phyloP scores from a whole-genome alignment of 2,113 vertebrate species.

The Menura novaehollandiae region DNA sequence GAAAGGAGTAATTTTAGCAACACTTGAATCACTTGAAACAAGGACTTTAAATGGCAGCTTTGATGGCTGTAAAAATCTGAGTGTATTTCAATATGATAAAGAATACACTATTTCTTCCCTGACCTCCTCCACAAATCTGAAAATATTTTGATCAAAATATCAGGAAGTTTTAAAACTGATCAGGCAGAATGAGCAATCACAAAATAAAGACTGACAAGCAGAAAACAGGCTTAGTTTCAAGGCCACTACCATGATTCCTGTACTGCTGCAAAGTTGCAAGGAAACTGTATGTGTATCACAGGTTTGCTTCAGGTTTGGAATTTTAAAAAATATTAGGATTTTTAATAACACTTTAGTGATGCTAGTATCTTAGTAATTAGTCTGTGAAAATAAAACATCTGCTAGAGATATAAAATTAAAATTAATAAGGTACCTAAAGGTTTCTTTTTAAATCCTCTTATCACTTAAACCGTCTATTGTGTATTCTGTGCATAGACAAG shows the following conservation, averaged over 20 bases:
- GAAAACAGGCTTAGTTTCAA: background rate
- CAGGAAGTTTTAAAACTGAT: background rate
- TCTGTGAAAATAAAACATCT: slow-evolving; percentile 20
- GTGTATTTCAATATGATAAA: background rate
- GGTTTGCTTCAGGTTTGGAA: background rate
- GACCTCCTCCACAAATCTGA: background rate
- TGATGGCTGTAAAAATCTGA: background rate
- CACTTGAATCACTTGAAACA: background rate
- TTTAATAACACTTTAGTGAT: background rate
- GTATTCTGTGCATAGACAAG: background rate
- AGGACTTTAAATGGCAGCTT: background rate
- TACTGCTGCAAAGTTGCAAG: background rate
- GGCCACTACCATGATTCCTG: background rate
- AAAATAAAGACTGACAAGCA: background rate
- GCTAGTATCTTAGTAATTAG: background rate
- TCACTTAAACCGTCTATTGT: background rate
- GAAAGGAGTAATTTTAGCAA: background rate
- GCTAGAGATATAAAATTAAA: slow-evolving; percentile 35
- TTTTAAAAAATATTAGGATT: background rate
- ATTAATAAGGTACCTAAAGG: slow-evolving; percentile 40
- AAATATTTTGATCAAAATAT: background rate
- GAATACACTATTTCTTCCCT: background rate
- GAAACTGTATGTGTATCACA: background rate
- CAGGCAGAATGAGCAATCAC: background rate
- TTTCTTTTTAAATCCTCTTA: slow-evolving; percentile 42